Evolutionary conservation across 1,140 invertebrate species (phyloP), one percentile per base, ranked within the genome.

Genomic region (Drosophila kikkawai): DNA sequence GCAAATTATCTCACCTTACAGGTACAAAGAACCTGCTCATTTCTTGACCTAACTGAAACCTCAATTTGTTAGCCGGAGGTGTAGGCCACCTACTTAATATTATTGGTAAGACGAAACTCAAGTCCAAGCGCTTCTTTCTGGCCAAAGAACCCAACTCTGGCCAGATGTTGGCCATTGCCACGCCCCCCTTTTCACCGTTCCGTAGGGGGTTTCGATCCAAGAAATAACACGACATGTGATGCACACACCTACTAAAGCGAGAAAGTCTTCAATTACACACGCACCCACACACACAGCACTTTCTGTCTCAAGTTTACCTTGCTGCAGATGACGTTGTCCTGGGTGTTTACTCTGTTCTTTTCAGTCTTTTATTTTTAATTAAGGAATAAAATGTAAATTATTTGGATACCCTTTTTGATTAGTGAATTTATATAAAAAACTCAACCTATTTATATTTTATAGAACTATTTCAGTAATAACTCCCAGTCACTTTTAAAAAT

Each of bases 181-280:
- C 39, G 42, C 75, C 65, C 44, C 70, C 37, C 55, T 26, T 57
- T 37, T 45, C 45, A 22, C 22, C 15, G 12, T 5, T 13, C 13
- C 32, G 6, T 7, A 26, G 45, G 45, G 15, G 42, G 37, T 58
- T 58, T 12, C 48, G 63, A 70, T 9, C 41, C 64, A 59, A 41
- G 26, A 73, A 70, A 70, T 71, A 73, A 73, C 66, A 59, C 53
- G 66, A 71, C 55, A 68, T 44, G 57, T 53, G 56, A 50, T 34
- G 45, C 45, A 75, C 60, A 76, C 70, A 77, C 66, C 66, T 71
- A 65, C 59, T 22, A 42, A 82, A 74, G 80, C 68, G 84, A 87
- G 84, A 87, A 88, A 84, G 84, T 88, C 84, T 84, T 87, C 84
- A 84, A 81, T 88, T 90, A 88, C 84, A 84, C 69, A 88, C 69